These are phyloP conservation scores for Psammodynastes pulverulentus DNA, from an alignment of 2,113 vertebrate genomes.

Conservation along the genomic window DNA sequence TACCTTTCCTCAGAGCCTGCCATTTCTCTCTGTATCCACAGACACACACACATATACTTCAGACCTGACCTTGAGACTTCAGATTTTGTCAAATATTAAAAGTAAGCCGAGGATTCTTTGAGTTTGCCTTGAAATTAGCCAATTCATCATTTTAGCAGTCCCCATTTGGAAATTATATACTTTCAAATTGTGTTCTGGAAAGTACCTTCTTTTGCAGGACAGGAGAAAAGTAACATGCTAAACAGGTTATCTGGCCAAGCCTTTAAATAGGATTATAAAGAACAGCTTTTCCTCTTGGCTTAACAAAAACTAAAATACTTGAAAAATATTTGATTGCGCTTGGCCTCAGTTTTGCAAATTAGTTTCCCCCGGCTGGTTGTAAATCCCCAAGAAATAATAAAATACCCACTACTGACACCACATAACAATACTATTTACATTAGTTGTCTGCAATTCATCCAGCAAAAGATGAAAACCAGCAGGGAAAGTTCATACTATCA, in stretches of 20 bases:
- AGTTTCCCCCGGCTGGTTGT: not conserved
- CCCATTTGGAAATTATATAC: not conserved
- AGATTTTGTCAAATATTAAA: not conserved
- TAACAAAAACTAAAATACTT: not conserved
- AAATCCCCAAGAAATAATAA: conserved; percentile 22
- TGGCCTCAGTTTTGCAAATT: not conserved
- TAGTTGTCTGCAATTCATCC: conserved; percentile 24
- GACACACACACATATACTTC: not conserved
- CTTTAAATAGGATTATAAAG: not conserved
- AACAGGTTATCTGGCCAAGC: not conserved
- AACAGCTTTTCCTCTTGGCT: not conserved
- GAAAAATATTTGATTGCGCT: not conserved
- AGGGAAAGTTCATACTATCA: conserved; percentile 1
- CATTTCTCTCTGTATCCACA: not conserved
- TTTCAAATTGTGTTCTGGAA: not conserved
- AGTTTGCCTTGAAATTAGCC: not conserved
- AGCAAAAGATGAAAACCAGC: conserved; percentile 25
- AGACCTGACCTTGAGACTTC: not conserved
- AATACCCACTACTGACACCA: not conserved
- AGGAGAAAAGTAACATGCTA: not conserved
- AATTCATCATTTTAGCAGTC: not conserved
- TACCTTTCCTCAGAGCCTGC: not conserved
- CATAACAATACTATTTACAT: not conserved
- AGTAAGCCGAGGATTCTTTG: not conserved
- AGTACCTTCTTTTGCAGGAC: not conserved